Conservation (phyloP, 1,140 invertebrate genomes). For the Akabosia matsudoensis region DNA sequence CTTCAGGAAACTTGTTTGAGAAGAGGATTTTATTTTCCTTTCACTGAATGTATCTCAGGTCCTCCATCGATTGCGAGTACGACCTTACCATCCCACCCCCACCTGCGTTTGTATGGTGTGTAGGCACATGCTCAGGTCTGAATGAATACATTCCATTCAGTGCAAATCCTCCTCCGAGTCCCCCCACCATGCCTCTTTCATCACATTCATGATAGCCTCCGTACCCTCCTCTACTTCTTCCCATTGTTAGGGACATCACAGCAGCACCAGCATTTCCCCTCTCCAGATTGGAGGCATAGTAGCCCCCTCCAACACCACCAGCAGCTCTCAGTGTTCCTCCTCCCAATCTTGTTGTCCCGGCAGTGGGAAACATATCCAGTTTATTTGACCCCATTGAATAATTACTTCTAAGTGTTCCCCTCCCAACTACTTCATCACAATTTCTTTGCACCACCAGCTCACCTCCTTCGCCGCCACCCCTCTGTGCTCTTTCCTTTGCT, state of each 20-base stretch:
- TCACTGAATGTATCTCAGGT: slow-evolving; percentile 32
- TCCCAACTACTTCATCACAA: neutral
- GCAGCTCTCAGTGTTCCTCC: neutral
- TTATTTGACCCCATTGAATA: neutral
- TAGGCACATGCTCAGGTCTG: slow-evolving; percentile 34
- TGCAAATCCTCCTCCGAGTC: neutral
- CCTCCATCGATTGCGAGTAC: slow-evolving; percentile 42
- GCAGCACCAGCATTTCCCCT: neutral
- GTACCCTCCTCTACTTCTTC: slow-evolving; percentile 2
- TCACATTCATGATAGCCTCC: neutral
- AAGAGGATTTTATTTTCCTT: too few species aligned
- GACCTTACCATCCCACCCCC: slow-evolving; percentile 17
- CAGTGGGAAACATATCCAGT: neutral
- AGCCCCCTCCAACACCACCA: neutral
- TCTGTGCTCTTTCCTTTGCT: neutral
- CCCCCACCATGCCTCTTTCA: neutral
- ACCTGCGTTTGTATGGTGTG: neutral
- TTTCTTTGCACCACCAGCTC: neutral
- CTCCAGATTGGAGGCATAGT: too few species aligned
- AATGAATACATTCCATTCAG: slow-evolving; percentile 30
- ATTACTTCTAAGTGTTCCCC: neutral
- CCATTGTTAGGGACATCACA: neutral
- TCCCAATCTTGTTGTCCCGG: neutral
- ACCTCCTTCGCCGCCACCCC: neutral
- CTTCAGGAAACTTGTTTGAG: too few species aligned